phyloP scores from a whole-genome alignment of 2,797 vertebrate species.

The Halcyon chelicuti region DNA sequence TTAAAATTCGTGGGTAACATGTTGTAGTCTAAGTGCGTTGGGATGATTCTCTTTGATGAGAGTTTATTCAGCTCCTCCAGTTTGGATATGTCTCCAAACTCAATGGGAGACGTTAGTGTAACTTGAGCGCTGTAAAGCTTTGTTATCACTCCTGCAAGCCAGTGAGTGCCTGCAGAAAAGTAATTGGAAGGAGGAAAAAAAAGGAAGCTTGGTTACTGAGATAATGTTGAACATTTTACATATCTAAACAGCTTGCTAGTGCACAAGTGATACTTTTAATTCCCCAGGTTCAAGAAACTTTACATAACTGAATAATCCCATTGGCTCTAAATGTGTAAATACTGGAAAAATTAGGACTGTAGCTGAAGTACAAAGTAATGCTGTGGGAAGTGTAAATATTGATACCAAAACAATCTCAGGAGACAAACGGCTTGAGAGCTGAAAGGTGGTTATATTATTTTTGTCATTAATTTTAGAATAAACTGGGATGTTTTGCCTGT shows the following conservation, averaged over 20 bases:
- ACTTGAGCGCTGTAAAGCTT: conserved; percentile 67
- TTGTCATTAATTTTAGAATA: not conserved
- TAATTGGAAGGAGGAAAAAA: not conserved
- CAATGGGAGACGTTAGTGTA: conserved; percentile 75
- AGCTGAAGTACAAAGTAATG: not conserved
- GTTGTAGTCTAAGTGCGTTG: conserved; percentile 76
- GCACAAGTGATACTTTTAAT: not conserved
- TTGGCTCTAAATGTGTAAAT: not conserved
- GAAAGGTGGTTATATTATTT: not conserved
- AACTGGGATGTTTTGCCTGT: fast-evolving
- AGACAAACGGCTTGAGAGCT: not conserved
- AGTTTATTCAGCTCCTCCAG: conserved; percentile 74
- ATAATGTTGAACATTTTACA: not conserved
- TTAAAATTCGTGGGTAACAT: conserved; percentile 77
- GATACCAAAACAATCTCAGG: not conserved
- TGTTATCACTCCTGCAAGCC: conserved; percentile 78
- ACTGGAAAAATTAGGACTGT: not conserved
- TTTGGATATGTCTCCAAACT: conserved; percentile 77
- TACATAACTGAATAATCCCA: not conserved
- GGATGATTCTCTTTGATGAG: conserved; percentile 76
- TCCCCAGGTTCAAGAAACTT: not conserved
- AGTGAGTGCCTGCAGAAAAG: conserved; percentile 75
- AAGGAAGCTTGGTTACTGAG: not conserved
- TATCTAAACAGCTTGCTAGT: not conserved
- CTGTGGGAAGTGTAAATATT: not conserved